These are phyloP conservation scores for Poecilia wingei DNA, from an alignment of 2,797 vertebrate genomes.

Conservation along the genomic window DNA sequence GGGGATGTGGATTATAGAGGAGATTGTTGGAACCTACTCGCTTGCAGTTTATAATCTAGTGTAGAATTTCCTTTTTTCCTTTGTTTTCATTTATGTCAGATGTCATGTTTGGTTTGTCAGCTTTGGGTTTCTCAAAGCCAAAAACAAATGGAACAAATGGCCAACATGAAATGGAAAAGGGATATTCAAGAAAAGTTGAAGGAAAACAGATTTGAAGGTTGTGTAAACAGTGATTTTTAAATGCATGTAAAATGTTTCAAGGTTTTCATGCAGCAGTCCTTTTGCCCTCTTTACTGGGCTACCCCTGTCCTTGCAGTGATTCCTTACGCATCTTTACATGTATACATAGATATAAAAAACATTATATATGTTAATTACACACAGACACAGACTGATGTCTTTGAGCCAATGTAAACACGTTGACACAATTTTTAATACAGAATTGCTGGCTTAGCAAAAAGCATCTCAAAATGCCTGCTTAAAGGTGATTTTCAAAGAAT, in stretches of 20 bases:
- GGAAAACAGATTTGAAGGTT: slow-evolving; percentile 47
- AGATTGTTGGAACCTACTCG: slow-evolving; percentile 55
- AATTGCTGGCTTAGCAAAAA: no score
- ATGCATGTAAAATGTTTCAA: slow-evolving; percentile 32
- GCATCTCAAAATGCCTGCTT: no score
- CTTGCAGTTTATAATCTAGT: slow-evolving; percentile 24
- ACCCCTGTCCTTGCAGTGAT: slow-evolving; percentile 25
- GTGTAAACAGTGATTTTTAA: slow-evolving; percentile 32
- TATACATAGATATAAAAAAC: background rate
- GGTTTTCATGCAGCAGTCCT: slow-evolving; percentile 31
- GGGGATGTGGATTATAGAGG: slow-evolving; percentile 70
- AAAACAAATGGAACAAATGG: slow-evolving; percentile 51
- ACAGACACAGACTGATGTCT: background rate
- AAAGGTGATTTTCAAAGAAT: no score
- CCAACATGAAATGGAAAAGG: slow-evolving; percentile 27
- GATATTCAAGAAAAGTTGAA: slow-evolving; percentile 19
- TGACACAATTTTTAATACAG: background rate
- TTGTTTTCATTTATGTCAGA: slow-evolving; percentile 24
- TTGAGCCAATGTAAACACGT: no score
- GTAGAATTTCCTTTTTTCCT: slow-evolving; percentile 25
- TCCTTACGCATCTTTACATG: background rate
- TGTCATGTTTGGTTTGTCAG: slow-evolving; percentile 25
- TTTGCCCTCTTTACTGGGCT: slow-evolving; percentile 24
- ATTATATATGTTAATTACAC: background rate
- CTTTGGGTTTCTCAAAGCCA: slow-evolving; percentile 37